A percentile compares a stretch with the other conserved stretches of the same genome.
Conservation (phyloP, 2,888 invertebrate species). For the Ryuthela nishihirai region DNA sequence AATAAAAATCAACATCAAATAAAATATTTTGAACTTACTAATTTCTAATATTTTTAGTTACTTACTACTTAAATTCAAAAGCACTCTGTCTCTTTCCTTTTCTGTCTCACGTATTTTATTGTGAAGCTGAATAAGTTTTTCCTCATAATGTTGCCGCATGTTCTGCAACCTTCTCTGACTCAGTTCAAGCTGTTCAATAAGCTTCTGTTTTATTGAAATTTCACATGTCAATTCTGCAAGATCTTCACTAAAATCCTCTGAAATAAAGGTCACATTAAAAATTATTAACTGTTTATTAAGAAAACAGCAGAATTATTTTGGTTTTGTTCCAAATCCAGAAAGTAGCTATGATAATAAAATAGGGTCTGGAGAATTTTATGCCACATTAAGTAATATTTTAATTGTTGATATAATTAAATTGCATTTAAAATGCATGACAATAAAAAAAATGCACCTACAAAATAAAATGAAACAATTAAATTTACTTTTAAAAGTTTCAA, state of each 20-base stretch:
- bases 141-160: slow-evolving; percentile 87
- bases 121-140: slow-evolving; percentile 77
- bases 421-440: too few species aligned
- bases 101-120: slow-evolving; percentile 81
- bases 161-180: slow-evolving; percentile 80
- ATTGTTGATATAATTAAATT: too few species aligned
- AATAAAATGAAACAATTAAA: too few species aligned
- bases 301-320: too few species aligned
- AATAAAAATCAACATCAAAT: not conserved
- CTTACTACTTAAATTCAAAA: slow-evolving; percentile 52
- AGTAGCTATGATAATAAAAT: too few species aligned
- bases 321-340: too few species aligned
- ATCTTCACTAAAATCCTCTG: slow-evolving; percentile 62
- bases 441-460: too few species aligned
- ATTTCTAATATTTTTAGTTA: not conserved
- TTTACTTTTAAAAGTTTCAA: too few species aligned
- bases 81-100: slow-evolving; percentile 83
- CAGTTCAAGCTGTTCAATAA: slow-evolving; percentile 88
- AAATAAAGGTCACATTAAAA: too few species aligned
- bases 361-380: too few species aligned
- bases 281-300: too few species aligned
- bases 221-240: slow-evolving; percentile 87
- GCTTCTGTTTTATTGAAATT: slow-evolving; percentile 88
- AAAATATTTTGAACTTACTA: not conserved
- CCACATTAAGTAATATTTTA: too few species aligned